Conservation (phyloP, 2,797 vertebrate species). For the Geotria australis region DNA sequence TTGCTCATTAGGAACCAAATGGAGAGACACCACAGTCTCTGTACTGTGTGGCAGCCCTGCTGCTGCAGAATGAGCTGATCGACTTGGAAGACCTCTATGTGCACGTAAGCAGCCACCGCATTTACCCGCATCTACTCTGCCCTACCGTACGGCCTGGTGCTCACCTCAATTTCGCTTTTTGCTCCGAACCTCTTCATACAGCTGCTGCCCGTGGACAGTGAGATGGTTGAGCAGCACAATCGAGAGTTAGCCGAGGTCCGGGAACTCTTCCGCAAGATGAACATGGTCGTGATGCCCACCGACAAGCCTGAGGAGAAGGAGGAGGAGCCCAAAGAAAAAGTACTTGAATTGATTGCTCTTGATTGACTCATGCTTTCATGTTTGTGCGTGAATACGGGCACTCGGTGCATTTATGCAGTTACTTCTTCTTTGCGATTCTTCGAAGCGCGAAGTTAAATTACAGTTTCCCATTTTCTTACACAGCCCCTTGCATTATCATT, state of each 20-base stretch:
- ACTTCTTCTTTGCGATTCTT: too few species aligned
- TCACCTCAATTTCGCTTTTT: neutral
- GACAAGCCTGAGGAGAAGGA: conserved; percentile 88
- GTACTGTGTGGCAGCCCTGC: conserved; percentile 78
- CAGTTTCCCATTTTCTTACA: too few species aligned
- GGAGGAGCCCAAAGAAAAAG: conserved; percentile 83
- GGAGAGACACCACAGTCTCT: conserved; percentile 80
- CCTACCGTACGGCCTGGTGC: neutral
- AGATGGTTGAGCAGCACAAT: conserved; percentile 71
- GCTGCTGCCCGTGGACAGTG: conserved; percentile 58
- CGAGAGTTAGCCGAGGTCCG: conserved; percentile 66
- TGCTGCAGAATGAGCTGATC: conserved; percentile 78
- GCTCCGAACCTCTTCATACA: conserved; percentile 7
- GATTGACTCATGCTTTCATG: neutral
- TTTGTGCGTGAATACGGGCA: neutral
- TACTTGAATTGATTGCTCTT: conserved; percentile 5
- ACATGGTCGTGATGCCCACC: conserved; percentile 69
- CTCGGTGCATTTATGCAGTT: too few species aligned
- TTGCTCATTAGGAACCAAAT: conserved; percentile 42
- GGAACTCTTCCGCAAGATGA: conserved; percentile 73
- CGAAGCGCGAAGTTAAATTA: too few species aligned
- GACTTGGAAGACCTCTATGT: conserved; percentile 88
- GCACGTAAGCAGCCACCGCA: conserved; percentile 31
- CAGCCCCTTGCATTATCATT: too few species aligned
- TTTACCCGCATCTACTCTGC: neutral